Evolutionary conservation across 2,797 vertebrate species (phyloP), one percentile per base, ranked within the genome.

Genomic region (Emys orbicularis): DNA sequence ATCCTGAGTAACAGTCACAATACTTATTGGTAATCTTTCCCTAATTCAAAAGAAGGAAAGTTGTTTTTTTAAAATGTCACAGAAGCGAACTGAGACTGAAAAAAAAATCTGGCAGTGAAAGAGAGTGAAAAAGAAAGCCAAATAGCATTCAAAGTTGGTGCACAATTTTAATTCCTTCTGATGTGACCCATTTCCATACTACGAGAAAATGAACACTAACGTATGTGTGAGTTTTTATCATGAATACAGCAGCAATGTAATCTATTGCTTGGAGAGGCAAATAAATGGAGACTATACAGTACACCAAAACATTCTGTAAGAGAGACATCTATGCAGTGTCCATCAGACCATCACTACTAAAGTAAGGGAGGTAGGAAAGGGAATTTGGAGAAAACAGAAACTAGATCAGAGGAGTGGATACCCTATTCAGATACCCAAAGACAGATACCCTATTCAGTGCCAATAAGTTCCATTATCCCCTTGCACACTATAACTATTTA

Each of bases 11-110:
- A 84, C 37, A 88, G 47, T 79, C 23, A n/a, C 84, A 94, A 53
- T 89, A 94, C 89, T 90, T 93, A 81, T 81, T 76, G 59, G 6
- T 31, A 90, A 59, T 82, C 54, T 83, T 95, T 87, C 3, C 84
- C 83, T 31, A 90, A 21, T 41, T 86, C 68, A 94, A 86, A 90
- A 9, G 18, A 12, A 68, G n/a, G 34, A 68, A n/a, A n/a, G 16
- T 19, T 19, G 5, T n/a, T n/a, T n/a, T 16, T 2, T 74, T 61
- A 5, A 87, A 90, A 87, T 1, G 41, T 72, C 8, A 87, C 16
- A 80, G 31, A 92, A 92, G 85, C 3, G n/a, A 90, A 95, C 82
- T 10, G 49, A 52, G 90, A 86, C 34, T 68, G 49, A 18, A 11
- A 72, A 88, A 88, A 79, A 76, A 61, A 83, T 4, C 4, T 0